phyloP scores from a whole-genome alignment of 1,140 invertebrate genomes.

The Magallana ariakensis region DNA sequence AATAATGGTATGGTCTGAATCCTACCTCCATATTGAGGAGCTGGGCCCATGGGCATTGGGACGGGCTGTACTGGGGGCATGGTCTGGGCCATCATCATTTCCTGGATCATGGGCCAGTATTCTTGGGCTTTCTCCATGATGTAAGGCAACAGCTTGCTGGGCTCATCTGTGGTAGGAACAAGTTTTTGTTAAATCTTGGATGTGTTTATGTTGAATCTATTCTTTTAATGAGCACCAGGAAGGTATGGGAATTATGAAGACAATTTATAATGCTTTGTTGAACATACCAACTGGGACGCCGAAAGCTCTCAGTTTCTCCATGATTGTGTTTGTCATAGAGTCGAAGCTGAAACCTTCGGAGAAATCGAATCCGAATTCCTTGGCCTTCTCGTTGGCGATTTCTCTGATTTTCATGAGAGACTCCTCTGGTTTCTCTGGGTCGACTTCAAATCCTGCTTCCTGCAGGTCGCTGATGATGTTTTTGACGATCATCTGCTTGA shows the following conservation, averaged over 20 bases:
- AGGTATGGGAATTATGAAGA: too few relatives aligned
- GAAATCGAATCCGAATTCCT: constrained; percentile 30
- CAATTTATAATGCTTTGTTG: not conserved
- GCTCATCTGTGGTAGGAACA: constrained; percentile 16
- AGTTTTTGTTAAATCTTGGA: too few relatives aligned
- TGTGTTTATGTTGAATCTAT: too few relatives aligned
- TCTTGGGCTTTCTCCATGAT: constrained; percentile 33
- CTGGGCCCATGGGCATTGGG: constrained; percentile 5
- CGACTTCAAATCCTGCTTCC: constrained; percentile 4
- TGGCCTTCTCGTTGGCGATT: constrained; percentile 33
- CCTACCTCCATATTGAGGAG: constrained; percentile 7
- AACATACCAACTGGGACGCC: constrained; percentile 37
- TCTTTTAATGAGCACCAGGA: too few relatives aligned
- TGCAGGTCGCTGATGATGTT: constrained; percentile 2
- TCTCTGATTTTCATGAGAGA: constrained; percentile 34
- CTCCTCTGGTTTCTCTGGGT: constrained; percentile 38
- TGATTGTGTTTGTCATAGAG: not conserved
- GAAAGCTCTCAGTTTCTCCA: constrained; percentile 28
- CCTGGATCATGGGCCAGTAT: constrained; percentile 15
- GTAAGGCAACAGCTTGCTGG: constrained; percentile 12
- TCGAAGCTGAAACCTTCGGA: not conserved
- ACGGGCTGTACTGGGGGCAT: not conserved
- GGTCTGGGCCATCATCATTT: constrained; percentile 13
- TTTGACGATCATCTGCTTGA: constrained; percentile 24
- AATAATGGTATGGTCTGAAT: too few relatives aligned